These are phyloP conservation scores for Papilio xuthus DNA, from an alignment of 1,140 invertebrate species.

Conservation along the genomic window DNA sequence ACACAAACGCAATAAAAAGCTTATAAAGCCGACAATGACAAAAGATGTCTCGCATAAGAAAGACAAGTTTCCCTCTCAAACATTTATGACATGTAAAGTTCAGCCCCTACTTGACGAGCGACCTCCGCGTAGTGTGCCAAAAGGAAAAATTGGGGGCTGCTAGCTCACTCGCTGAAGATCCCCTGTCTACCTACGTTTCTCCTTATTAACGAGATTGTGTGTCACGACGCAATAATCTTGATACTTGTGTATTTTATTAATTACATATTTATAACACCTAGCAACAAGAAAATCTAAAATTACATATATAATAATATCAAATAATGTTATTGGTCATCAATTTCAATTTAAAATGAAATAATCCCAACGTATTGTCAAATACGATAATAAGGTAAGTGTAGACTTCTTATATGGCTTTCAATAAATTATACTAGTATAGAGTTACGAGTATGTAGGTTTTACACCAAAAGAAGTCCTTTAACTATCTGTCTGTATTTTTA, in stretches of 20 bases:
- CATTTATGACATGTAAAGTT: constrained; percentile 41
- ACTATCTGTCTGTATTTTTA: too few relatives aligned
- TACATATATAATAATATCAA: neutral
- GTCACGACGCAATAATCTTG: constrained; percentile 31
- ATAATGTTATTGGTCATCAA: too few relatives aligned
- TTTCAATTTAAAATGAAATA: too few relatives aligned
- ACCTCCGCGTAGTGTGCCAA: constrained; percentile 41
- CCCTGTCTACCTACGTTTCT: constrained; percentile 52
- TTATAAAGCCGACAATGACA: constrained; percentile 21
- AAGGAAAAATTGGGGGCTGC: constrained; percentile 49
- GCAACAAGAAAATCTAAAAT: neutral
- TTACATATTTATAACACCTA: neutral
- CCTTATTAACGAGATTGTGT: constrained; percentile 56
- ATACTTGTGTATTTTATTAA: constrained; percentile 40
- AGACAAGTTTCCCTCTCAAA: constrained; percentile 41
- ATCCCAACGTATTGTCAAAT: too few relatives aligned
- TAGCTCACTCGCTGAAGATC: constrained; percentile 43
- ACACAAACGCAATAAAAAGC: constrained; percentile 28
- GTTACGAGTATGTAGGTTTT: too few relatives aligned
- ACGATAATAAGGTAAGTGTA: too few relatives aligned
- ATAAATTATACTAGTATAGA: too few relatives aligned
- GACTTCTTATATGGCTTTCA: too few relatives aligned
- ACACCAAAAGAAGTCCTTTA: too few relatives aligned
- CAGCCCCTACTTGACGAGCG: constrained; percentile 41
- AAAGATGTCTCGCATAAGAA: constrained; percentile 34